Conservation (phyloP, 2,888 invertebrate genomes). For the Mythimna lalbum region DNA sequence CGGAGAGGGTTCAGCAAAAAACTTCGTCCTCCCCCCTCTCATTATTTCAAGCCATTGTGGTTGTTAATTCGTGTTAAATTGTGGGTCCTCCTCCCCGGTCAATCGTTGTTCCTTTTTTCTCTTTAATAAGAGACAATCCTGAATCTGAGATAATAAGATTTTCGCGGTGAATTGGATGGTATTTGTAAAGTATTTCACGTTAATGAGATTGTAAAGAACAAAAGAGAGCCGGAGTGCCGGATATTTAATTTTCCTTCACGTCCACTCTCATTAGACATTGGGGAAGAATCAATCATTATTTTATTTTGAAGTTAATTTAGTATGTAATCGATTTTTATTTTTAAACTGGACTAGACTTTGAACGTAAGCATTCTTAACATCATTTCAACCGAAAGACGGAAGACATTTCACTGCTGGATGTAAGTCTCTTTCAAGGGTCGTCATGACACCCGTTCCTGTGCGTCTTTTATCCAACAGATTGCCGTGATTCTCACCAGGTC, state of each 20-base stretch:
- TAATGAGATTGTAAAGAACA: slow-evolving; percentile 84
- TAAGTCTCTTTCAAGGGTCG: too few relatives aligned
- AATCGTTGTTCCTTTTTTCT: slow-evolving; percentile 70
- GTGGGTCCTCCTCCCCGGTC: slow-evolving; percentile 57
- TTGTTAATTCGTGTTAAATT: slow-evolving; percentile 65
- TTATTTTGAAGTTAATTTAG: slow-evolving; percentile 56
- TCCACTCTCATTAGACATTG: slow-evolving; percentile 77
- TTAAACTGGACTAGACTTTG: not conserved
- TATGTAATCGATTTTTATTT: slow-evolving; percentile 21
- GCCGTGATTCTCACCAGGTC: too few relatives aligned
- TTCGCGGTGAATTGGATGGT: slow-evolving; percentile 74
- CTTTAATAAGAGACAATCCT: slow-evolving; percentile 70
- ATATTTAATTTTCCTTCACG: slow-evolving; percentile 78
- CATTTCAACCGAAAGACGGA: too few relatives aligned
- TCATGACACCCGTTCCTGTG: too few relatives aligned
- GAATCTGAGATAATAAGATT: slow-evolving; percentile 78
- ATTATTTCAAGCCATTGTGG: slow-evolving; percentile 64
- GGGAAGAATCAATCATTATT: slow-evolving; percentile 77
- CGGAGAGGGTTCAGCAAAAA: slow-evolving; percentile 43
- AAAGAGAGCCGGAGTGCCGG: slow-evolving; percentile 77
- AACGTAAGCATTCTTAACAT: too few relatives aligned
- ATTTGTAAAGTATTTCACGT: slow-evolving; percentile 80
- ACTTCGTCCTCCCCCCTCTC: slow-evolving; percentile 51
- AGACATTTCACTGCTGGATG: too few relatives aligned
- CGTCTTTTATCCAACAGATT: too few relatives aligned